Conservation (phyloP, 2,797 vertebrate genomes). For the Cryptoblepharus egeriae region DNA sequence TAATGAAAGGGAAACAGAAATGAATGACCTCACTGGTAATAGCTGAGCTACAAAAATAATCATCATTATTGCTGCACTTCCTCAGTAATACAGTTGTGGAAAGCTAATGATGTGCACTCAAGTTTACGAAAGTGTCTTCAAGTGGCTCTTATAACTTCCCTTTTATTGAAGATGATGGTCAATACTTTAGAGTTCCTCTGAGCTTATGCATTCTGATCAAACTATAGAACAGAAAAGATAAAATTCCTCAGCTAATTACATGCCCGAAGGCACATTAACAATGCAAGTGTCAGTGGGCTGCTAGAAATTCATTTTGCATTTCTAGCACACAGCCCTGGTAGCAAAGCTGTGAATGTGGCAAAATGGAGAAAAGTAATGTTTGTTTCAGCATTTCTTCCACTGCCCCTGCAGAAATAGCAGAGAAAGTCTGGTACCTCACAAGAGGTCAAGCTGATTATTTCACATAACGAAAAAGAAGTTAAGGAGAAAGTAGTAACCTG, state of each 20-base stretch:
- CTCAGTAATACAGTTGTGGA: slow-evolving; percentile 57
- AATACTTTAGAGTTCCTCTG: slow-evolving; percentile 78
- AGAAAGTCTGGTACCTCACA: slow-evolving; percentile 51
- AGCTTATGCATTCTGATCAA: slow-evolving; percentile 82
- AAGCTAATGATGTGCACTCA: slow-evolving; percentile 66
- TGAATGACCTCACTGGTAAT: neutral
- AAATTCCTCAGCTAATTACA: slow-evolving; percentile 84
- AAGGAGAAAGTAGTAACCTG: slow-evolving; percentile 43
- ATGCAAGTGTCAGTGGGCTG: slow-evolving; percentile 80
- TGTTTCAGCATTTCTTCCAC: slow-evolving; percentile 56
- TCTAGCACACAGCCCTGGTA: slow-evolving; percentile 81
- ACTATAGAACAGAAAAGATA: slow-evolving; percentile 83
- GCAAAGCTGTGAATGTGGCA: slow-evolving; percentile 78
- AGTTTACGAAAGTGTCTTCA: slow-evolving; percentile 68
- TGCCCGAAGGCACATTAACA: slow-evolving; percentile 86
- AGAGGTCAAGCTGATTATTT: slow-evolving; percentile 61
- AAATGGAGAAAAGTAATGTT: slow-evolving; percentile 78
- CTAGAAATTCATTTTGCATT: slow-evolving; percentile 82
- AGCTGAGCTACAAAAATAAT: slow-evolving; percentile 43
- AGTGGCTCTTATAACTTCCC: slow-evolving; percentile 67
- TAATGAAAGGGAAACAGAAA: neutral
- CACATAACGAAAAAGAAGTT: slow-evolving; percentile 37
- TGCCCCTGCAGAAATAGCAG: slow-evolving; percentile 40
- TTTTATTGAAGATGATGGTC: slow-evolving; percentile 78
- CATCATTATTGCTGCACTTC: slow-evolving; percentile 41